Evolutionary conservation across 2,888 invertebrate genomes (phyloP).

Genomic region (Philereme vetulata): DNA sequence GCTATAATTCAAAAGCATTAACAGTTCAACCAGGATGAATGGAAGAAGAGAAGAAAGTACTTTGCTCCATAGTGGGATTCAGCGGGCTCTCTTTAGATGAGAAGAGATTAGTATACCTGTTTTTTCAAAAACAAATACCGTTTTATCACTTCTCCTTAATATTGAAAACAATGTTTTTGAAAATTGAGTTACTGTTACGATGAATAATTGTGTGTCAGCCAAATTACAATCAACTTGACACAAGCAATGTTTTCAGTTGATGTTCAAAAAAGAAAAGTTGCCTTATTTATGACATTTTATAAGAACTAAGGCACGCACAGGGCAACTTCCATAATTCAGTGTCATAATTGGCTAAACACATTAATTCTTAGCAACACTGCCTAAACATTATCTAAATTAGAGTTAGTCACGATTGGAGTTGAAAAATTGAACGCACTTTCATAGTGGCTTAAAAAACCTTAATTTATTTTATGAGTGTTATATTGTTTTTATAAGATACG

Average conservation of each 20-base stretch:
- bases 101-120: too few species aligned
- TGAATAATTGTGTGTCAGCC: too few species aligned
- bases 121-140: too few species aligned
- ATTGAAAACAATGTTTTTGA: too few species aligned
- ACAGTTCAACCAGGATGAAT: too few species aligned
- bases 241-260: constrained; percentile 1
- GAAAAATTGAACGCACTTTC: constrained; percentile 28
- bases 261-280: constrained; percentile 25
- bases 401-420: constrained; percentile 55
- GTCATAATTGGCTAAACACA: constrained; percentile 62
- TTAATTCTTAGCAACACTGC: constrained; percentile 56
- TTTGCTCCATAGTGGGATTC: too few species aligned
- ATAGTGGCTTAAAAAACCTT: constrained; percentile 8
- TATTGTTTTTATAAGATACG: constrained; percentile 1
- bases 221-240: too few species aligned
- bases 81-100: too few species aligned
- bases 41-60: too few species aligned
- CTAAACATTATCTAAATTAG: constrained; percentile 60
- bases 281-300: constrained; percentile 23
- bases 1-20: too few species aligned
- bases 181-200: too few species aligned
- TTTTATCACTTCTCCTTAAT: too few species aligned
- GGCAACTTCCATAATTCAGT: constrained; percentile 65
- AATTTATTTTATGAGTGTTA: constrained; percentile 7
- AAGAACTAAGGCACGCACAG: constrained; percentile 58